Percentiles rank a stretch among this genome's conserved stretches.
phyloP scores from a whole-genome alignment of 2,888 invertebrate genomes.

The Cetonia aurata region DNA sequence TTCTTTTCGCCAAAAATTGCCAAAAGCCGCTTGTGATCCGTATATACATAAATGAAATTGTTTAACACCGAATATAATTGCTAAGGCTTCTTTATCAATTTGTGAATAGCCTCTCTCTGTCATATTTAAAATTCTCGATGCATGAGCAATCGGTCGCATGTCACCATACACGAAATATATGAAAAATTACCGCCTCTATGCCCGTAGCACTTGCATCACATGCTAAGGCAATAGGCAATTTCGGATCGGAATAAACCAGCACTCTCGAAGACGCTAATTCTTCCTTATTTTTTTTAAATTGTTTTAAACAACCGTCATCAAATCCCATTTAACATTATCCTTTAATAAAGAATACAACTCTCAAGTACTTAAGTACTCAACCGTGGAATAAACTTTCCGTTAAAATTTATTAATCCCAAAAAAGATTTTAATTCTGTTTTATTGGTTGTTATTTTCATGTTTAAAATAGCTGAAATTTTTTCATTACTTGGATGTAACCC shows the following conservation, averaged over 20 bases:
- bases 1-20: no score
- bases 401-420: slow-evolving; percentile 49
- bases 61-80: slow-evolving; percentile 33
- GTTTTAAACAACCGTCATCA: slow-evolving; percentile 28
- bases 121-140: no score
- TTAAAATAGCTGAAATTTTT: slow-evolving; percentile 48
- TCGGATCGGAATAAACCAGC: slow-evolving; percentile 43
- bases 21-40: slow-evolving; percentile 31
- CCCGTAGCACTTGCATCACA: no score
- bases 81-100: no score
- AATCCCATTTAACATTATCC: slow-evolving; percentile 1
- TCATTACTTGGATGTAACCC: slow-evolving; percentile 45
- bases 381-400: slow-evolving; percentile 46
- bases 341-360: slow-evolving; percentile 44
- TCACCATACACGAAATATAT: slow-evolving; percentile 33
- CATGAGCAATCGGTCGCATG: no score
- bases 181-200: slow-evolving; percentile 55
- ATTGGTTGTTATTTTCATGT: slow-evolving; percentile 44
- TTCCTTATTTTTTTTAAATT: slow-evolving; percentile 40
- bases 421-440: slow-evolving; percentile 46
- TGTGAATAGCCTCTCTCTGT: slow-evolving; percentile 25
- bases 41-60: slow-evolving; percentile 24
- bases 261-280: slow-evolving; percentile 32
- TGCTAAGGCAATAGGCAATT: no score
- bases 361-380: slow-evolving; percentile 36